A percentile compares a stretch with the other conserved stretches of the same genome.
Conservation (phyloP, 2,113 vertebrate genomes). For the Orthonyx spaldingii region DNA sequence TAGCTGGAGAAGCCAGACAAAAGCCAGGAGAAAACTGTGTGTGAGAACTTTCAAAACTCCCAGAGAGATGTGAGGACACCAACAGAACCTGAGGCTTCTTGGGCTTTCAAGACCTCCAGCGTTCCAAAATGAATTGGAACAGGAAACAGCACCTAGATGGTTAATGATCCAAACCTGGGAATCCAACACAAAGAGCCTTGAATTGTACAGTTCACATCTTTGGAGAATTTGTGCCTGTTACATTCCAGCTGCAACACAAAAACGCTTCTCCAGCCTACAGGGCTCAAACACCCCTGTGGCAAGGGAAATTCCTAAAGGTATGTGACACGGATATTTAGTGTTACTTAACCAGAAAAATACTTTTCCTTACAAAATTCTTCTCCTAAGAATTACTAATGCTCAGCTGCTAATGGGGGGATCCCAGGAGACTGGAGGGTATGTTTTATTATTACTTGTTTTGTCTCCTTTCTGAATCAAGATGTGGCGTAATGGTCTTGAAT, state of each 20-base stretch:
- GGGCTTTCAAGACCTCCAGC: neutral
- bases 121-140: neutral
- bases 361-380: neutral
- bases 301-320: neutral
- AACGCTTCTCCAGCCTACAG: neutral
- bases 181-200: neutral
- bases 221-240: neutral
- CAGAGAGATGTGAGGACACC: neutral
- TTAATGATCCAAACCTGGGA: neutral
- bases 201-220: neutral
- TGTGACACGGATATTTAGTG: neutral
- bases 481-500: neutral
- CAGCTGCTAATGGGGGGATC: neutral
- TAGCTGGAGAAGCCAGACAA: neutral
- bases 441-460: neutral
- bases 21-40: neutral
- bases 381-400: neutral
- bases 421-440: neutral
- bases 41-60: neutral
- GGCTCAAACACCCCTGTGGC: accelerated
- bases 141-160: neutral
- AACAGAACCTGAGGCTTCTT: neutral
- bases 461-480: neutral
- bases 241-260: neutral
- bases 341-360: neutral